Evolutionary conservation across 2,797 vertebrate genomes (phyloP).

Genomic region (Sardinella longiceps): DNA sequence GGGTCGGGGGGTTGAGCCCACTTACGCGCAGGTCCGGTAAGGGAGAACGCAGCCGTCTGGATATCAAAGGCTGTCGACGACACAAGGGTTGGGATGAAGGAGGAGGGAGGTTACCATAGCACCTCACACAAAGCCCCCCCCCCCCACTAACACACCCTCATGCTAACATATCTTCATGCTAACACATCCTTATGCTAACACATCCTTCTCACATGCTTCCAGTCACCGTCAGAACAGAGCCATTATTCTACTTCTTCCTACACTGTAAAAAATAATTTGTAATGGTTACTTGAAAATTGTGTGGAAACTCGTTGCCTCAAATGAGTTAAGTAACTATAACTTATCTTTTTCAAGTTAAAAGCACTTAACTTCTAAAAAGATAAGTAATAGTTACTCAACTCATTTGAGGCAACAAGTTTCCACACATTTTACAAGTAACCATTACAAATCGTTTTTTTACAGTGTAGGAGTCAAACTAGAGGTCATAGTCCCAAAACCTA

Average conservation of each 20-base stretch:
- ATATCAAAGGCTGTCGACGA: constrained; percentile 52
- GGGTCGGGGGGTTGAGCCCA: constrained; percentile 27
- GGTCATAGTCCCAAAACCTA: not conserved
- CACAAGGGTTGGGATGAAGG: constrained; percentile 39
- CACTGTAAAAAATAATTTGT: too few species aligned
- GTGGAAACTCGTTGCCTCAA: too few species aligned
- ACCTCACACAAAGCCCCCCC: not conserved
- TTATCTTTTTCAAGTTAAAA: too few species aligned
- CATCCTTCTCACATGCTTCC: not conserved
- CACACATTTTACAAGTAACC: too few species aligned
- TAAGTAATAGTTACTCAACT: too few species aligned
- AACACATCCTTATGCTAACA: not conserved
- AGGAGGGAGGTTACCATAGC: not conserved
- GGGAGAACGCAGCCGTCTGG: constrained; percentile 58
- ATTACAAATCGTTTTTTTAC: too few species aligned
- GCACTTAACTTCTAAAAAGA: too few species aligned
- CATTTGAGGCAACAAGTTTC: too few species aligned
- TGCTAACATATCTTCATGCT: not conserved
- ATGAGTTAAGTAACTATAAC: too few species aligned
- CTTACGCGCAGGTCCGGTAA: constrained; percentile 53
- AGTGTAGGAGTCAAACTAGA: not conserved
- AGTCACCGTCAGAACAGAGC: not conserved
- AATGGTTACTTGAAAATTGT: too few species aligned
- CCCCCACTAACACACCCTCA: not conserved
- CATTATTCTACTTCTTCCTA: not conserved